These are phyloP conservation scores for Paracanthobrama guichenoti DNA, from an alignment of 2,113 vertebrate species.

Conservation along the genomic window DNA sequence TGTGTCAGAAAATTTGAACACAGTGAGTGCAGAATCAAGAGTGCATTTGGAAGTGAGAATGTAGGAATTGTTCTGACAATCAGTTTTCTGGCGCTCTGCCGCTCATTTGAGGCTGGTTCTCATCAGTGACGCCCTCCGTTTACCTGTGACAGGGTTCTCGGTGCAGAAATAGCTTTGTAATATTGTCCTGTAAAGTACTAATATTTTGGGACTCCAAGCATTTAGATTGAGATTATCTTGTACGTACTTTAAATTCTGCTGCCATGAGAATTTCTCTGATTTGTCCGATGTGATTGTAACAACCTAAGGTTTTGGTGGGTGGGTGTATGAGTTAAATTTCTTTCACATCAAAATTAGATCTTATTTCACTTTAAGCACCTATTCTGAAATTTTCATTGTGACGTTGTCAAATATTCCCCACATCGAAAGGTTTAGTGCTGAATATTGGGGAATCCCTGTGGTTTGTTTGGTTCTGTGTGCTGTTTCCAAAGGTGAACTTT, in stretches of 20 bases:
- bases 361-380: background rate
- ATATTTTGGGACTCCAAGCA: slow-evolving; percentile 7
- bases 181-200: slow-evolving; percentile 31
- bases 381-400: background rate
- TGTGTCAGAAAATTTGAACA: slow-evolving; percentile 25
- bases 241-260: slow-evolving; percentile 33
- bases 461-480: slow-evolving; percentile 2
- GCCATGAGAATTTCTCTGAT: slow-evolving; percentile 16
- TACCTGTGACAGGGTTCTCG: slow-evolving; percentile 65
- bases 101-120: slow-evolving; percentile 68
- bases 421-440: background rate
- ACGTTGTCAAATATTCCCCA: background rate
- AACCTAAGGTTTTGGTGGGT: slow-evolving; percentile 2
- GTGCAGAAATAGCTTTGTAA: slow-evolving; percentile 8
- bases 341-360: background rate
- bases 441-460: background rate
- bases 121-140: slow-evolving; percentile 60
- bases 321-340: background rate
- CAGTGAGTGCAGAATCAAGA: slow-evolving; percentile 11
- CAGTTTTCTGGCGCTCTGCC: slow-evolving; percentile 47
- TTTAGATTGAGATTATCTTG: slow-evolving; percentile 45
- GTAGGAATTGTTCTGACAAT: slow-evolving; percentile 58
- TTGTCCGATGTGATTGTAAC: slow-evolving; percentile 25
- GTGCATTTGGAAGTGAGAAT: slow-evolving; percentile 18
- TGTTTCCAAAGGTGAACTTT: background rate